phyloP scores from a whole-genome alignment of 2,888 invertebrate species.

The Drepana falcataria region DNA sequence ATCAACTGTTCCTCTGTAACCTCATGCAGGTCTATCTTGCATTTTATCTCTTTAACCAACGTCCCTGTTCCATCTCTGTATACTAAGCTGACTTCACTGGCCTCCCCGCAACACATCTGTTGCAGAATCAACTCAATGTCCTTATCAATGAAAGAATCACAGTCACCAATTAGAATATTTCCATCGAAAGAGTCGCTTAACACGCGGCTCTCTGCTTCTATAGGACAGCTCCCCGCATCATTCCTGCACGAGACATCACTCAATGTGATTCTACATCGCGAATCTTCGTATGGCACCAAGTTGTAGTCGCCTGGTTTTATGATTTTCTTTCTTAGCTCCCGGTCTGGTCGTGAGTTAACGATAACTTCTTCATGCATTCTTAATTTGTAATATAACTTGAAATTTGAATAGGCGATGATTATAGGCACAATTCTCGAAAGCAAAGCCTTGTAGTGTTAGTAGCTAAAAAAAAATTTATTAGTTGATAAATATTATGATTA shows the following conservation, averaged over 20 bases:
- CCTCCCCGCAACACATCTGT: constrained; percentile 74
- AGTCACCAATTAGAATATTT: constrained; percentile 69
- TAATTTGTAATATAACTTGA: background rate
- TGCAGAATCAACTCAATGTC: constrained; percentile 74
- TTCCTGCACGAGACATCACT: constrained; percentile 47
- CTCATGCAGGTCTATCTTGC: constrained; percentile 58
- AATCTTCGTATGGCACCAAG: constrained; percentile 64
- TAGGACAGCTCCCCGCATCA: constrained; percentile 36
- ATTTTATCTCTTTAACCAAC: constrained; percentile 50
- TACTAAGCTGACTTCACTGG: constrained; percentile 51
- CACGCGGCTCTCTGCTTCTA: constrained; percentile 51
- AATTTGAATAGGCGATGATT: too few species aligned
- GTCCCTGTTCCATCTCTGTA: constrained; percentile 46
- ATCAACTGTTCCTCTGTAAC: constrained; percentile 68
- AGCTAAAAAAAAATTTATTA: too few species aligned
- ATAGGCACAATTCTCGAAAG: too few species aligned
- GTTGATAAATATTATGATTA: too few species aligned
- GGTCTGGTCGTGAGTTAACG: constrained; percentile 47
- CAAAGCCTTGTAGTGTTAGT: too few species aligned
- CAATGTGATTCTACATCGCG: constrained; percentile 56
- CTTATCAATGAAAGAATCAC: constrained; percentile 66
- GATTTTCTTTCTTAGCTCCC: constrained; percentile 58
- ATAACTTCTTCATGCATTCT: constrained; percentile 48
- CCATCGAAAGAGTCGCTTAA: constrained; percentile 59
- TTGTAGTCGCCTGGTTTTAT: constrained; percentile 57